Evolutionary conservation across 1,140 invertebrate species (phyloP).

Genomic region (Polypedilum pembai): DNA sequence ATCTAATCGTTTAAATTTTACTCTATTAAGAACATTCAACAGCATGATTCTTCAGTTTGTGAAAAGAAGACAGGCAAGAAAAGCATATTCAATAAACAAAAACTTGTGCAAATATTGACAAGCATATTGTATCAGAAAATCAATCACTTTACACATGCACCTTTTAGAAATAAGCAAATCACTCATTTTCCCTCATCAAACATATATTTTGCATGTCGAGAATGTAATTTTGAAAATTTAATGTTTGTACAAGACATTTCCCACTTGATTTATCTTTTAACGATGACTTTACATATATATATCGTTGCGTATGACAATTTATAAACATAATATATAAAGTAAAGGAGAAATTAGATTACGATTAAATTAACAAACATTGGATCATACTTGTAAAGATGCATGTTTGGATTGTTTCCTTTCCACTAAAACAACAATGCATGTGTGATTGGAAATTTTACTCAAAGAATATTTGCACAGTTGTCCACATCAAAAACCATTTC

Average conservation of each 20-base stretch:
- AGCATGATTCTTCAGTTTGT: too few species aligned
- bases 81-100: not conserved
- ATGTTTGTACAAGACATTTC: constrained; percentile 15
- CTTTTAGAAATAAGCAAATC: not conserved
- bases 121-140: constrained; percentile 23
- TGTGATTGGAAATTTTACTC: not conserved
- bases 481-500: constrained; percentile 5
- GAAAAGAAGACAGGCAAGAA: too few species aligned
- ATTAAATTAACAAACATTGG: constrained; percentile 25
- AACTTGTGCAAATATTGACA: not conserved
- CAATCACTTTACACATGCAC: constrained; percentile 25
- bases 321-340: not conserved
- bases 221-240: constrained; percentile 1
- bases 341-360: constrained; percentile 24
- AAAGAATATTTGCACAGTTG: constrained; percentile 13
- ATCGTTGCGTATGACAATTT: not conserved
- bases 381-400: not conserved
- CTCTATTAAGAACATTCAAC: too few species aligned
- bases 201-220: not conserved
- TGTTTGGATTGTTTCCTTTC: not conserved
- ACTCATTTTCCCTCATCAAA: not conserved
- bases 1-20: not conserved
- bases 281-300: not conserved
- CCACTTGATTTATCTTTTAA: constrained; percentile 11
- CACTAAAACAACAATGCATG: not conserved